Evolutionary conservation across 2,113 vertebrate species (phyloP), one percentile per base, ranked within the genome.

Genomic region (Centropus bengalensis): DNA sequence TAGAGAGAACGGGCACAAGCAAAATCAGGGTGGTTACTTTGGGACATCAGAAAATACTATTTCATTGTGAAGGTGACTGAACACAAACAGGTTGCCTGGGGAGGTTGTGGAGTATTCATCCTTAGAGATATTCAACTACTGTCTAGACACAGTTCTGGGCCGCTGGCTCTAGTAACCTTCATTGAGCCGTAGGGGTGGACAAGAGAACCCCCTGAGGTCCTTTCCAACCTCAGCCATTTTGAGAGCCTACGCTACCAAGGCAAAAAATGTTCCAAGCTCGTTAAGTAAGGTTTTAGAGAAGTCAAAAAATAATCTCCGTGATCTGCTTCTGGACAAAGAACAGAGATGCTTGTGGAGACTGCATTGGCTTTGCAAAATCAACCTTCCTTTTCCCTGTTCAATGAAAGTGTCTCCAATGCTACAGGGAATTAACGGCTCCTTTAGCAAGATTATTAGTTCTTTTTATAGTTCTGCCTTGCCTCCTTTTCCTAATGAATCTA

Each of bases 371-470:
- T 60, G 64, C 56, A 88, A 17, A 80, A 54, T 49, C 86, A 81
- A 33, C 86, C 51, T 70, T 69, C 76, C 30, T 28, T 62, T 52
- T 44, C 56, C 56, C 88, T n/a, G 47, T 67, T 64, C 89, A 6
- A 0, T 42, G 68, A 9, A 76, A 94, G 51, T 17, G 83, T 20
- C 84, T 69, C 84, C 60, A 74, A 10, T 10, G 67, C 93, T 58
- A 5, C 0, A 67, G 91, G 91, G 93, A 94, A 92, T 86, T 94
- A 95, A 93, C 45, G 18, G 95, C 91, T 96, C 91, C 93, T 96
- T 94, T 90, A 96, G 91, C 90, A 86, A 94, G 88, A 91, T 93
- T 96, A 94, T 96, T 93, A 91, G 88, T 93, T 88, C 94, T 94
- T 96, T 96, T 93, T 94, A 89, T 96, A 95, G 95, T 93, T 83